These are phyloP conservation scores for Apodemus sylvaticus DNA, from an alignment of 2,113 vertebrate genomes.

Conservation along the genomic window DNA sequence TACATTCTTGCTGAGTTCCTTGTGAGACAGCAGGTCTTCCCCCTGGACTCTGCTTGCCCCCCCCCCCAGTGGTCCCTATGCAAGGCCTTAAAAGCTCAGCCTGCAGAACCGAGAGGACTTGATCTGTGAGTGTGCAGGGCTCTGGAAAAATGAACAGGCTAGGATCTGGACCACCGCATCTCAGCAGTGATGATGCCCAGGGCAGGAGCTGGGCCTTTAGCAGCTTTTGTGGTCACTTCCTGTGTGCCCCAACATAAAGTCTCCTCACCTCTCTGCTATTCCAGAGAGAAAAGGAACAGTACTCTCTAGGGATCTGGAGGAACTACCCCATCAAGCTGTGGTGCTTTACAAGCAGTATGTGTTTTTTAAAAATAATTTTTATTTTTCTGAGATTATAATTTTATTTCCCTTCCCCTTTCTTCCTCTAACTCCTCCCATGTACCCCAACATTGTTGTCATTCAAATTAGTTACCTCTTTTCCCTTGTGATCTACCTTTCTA, in stretches of 20 bases:
- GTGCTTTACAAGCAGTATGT: background rate
- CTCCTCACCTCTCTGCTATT: background rate
- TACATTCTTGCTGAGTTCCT: background rate
- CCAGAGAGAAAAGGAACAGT: background rate
- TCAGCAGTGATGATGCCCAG: background rate
- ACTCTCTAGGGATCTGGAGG: background rate
- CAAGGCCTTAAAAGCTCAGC: background rate
- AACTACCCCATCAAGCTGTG: background rate
- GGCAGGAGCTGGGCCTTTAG: background rate
- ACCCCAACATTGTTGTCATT: background rate
- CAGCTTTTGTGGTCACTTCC: background rate
- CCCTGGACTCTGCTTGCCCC: background rate
- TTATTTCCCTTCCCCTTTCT: too few relatives aligned
- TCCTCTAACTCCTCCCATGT: too few relatives aligned
- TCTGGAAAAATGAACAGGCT: background rate
- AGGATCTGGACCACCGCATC: background rate
- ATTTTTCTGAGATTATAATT: background rate
- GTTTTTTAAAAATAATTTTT: background rate
- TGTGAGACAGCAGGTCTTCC: background rate
- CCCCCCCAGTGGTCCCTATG: too few relatives aligned
- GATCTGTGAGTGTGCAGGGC: rapidly evolving
- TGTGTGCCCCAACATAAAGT: background rate
- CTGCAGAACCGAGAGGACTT: background rate
- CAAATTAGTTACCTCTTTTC: background rate
- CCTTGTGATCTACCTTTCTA: background rate